Percentiles rank a stretch among this genome's conserved stretches.
These are phyloP conservation scores for Ophioderma brevispina DNA, from an alignment of 35 echinoderm and acorn worm species.

Conservation along the genomic window DNA sequence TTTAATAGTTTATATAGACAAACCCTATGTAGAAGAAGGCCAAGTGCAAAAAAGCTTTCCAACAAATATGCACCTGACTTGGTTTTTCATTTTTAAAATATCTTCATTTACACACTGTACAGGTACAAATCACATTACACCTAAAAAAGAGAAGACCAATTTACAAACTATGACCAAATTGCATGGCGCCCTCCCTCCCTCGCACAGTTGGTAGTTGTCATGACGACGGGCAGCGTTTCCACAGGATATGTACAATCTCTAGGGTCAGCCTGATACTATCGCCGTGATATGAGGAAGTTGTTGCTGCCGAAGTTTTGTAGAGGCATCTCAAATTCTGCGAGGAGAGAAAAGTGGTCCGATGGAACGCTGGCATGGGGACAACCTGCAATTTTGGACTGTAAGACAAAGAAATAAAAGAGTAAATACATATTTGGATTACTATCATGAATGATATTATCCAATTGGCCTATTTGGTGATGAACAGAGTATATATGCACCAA, in stretches of 20 bases:
- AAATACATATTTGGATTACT: too few relatives aligned
- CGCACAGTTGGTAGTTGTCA: background rate
- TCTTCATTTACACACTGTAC: constrained; percentile 73
- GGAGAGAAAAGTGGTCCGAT: constrained; percentile 93
- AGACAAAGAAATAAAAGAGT: background rate
- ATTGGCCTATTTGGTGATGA: too few relatives aligned
- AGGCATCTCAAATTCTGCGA: constrained; percentile 98
- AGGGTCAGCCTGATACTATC: background rate
- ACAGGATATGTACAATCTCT: background rate
- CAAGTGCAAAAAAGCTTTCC: background rate
- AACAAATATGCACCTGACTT: background rate
- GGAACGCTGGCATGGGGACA: constrained; percentile 85
- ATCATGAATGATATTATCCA: too few relatives aligned
- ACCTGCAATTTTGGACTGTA: constrained; percentile 73
- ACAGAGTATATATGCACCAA: too few relatives aligned
- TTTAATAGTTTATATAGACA: too few relatives aligned
- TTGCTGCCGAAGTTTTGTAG: constrained; percentile 1
- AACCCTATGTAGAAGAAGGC: background rate
- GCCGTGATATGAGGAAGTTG: background rate
- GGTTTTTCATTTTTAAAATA: constrained; percentile 29
- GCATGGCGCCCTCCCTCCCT: background rate
- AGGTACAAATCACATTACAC: constrained; percentile 72
- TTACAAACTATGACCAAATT: background rate
- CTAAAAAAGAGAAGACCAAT: constrained; percentile 34
- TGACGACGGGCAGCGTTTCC: constrained; percentile 5